These are phyloP conservation scores for Drosophila parthenogenetica DNA, from an alignment of 2,888 invertebrate genomes.

Conservation along the genomic window DNA sequence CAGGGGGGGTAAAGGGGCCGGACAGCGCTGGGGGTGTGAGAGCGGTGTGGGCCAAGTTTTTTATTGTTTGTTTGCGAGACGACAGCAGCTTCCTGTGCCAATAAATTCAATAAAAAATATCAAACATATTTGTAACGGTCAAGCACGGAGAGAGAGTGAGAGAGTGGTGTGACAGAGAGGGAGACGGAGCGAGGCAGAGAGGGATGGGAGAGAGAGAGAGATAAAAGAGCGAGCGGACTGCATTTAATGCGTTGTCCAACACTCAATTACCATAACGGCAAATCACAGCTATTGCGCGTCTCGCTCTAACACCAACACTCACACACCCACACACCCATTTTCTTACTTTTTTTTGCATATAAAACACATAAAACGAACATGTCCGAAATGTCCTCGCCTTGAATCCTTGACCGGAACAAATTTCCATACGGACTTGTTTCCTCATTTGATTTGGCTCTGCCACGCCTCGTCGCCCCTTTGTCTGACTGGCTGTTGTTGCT, in stretches of 20 bases:
- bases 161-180: too few relatives aligned
- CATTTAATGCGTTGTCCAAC: slow-evolving; percentile 81
- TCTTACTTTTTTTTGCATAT: slow-evolving; percentile 78
- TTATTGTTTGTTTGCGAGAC: slow-evolving; percentile 59
- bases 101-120: slow-evolving; percentile 75
- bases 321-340: neutral
- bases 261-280: slow-evolving; percentile 78
- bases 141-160: slow-evolving; percentile 9
- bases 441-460: slow-evolving; percentile 63
- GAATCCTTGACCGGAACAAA: slow-evolving; percentile 73
- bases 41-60: slow-evolving; percentile 40
- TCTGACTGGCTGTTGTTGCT: slow-evolving; percentile 10
- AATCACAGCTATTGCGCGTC: slow-evolving; percentile 51
- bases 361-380: slow-evolving; percentile 85
- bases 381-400: slow-evolving; percentile 51
- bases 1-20: neutral
- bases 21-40: neutral
- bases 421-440: slow-evolving; percentile 60
- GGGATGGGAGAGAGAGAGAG: slow-evolving; percentile 5
- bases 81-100: slow-evolving; percentile 62
- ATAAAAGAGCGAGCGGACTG: slow-evolving; percentile 45
- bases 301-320: slow-evolving; percentile 45
- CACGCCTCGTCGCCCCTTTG: slow-evolving; percentile 4
- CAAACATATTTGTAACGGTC: slow-evolving; percentile 75
- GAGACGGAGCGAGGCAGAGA: too few relatives aligned